Percentiles rank a stretch among this genome's conserved stretches.
These are phyloP conservation scores for Xenopus borealis DNA, from an alignment of 2,113 vertebrate genomes.

Conservation along the genomic window DNA sequence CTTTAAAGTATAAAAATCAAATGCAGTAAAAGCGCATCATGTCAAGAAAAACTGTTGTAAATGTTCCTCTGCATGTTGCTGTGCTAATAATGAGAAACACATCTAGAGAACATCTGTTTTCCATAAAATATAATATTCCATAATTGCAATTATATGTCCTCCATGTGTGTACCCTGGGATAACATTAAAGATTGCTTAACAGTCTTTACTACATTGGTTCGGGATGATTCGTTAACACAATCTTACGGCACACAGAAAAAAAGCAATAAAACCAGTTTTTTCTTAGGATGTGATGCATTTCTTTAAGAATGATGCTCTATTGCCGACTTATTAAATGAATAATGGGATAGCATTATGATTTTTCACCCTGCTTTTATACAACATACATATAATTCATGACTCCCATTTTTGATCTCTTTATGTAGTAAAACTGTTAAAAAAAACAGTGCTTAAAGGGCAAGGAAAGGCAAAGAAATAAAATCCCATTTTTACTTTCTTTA, in stretches of 20 bases:
- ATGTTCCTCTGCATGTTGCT: background rate
- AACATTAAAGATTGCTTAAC: conserved; percentile 13
- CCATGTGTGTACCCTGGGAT: conserved; percentile 34
- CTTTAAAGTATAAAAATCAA: background rate
- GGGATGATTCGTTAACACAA: background rate
- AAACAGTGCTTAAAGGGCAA: no score
- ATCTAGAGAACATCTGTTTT: conserved; percentile 29
- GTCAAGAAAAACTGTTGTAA: background rate
- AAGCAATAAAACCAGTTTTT: no score
- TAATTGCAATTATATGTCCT: conserved; percentile 28
- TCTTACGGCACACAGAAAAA: background rate
- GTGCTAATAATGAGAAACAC: conserved; percentile 17
- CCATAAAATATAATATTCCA: conserved; percentile 16
- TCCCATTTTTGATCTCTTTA: no score
- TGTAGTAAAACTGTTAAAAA: no score
- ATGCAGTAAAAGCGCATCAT: conserved; percentile 1
- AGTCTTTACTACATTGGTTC: conserved; percentile 7
- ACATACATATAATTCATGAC: no score
- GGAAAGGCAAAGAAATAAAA: no score
- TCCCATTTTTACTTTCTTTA: no score
- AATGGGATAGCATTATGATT: no score
- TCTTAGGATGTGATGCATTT: no score
- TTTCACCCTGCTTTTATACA: no score
- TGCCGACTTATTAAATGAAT: no score
- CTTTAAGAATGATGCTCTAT: no score